Evolutionary conservation across 1,140 invertebrate species (phyloP), one percentile per base, ranked within the genome.

Genomic region (Neoseiulus cucumeris): DNA sequence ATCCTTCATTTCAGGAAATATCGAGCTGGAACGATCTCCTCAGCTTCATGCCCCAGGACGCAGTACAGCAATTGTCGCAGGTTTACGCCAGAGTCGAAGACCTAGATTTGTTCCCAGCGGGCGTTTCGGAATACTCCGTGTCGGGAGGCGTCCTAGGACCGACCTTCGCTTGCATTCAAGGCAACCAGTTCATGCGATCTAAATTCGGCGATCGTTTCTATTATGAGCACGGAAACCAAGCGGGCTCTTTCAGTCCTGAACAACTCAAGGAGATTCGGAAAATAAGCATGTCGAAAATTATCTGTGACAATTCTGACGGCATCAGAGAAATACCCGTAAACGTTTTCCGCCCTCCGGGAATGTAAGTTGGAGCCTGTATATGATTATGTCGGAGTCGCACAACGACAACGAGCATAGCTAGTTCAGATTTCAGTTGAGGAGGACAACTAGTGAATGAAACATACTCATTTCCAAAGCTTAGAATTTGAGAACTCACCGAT

Each of bases 21-120:
- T 33, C 25, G 25, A 5, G 14, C 14, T 59, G 51, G 51, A 25
- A 59, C 14, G 51, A 59, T 33, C 22, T 59, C 14, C 51, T 59
- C 14, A 17, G 17, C 2, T 33, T 59, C 25, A 59, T 59, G 51
- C 51, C 51, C 14, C 17, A 59, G 22, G 51, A 59, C 9, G 51
- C 51, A 9, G 51, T 59, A 4, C 51, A 59, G 22, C 51, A 59
- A 59, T 29, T 59, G 14, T 25, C 14, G 22, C 17, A 2, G 9
- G 51, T 33, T 14, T 59, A 59, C 51, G 22, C 51, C 17, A 25
- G 51, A 17, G 45, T 68, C 1, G 72, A 74, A 17, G 72, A 98
- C 72, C 84, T 99, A 70, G 95, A 99, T 75, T 80, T 96, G 2
- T 99, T 89, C 85, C 89, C 96, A 18, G 95, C 92, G 9, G 93